A percentile compares a stretch with the other conserved stretches of the same genome.
phyloP scores from a whole-genome alignment of 2,113 vertebrate species.

The Mustelus asterias region DNA sequence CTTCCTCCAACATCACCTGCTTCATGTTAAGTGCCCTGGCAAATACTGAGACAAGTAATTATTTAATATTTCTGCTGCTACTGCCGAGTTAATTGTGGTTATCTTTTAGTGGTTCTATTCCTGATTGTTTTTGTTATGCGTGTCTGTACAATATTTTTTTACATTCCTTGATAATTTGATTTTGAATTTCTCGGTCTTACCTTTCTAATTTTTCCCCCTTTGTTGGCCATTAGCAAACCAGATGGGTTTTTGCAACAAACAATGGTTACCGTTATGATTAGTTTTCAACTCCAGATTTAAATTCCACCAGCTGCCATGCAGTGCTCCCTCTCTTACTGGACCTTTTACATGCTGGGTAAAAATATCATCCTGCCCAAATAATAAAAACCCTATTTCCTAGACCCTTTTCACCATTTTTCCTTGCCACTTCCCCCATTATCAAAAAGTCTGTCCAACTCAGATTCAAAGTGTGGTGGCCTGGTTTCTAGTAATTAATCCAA shows the following conservation, averaged over 20 bases:
- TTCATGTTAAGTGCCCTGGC: background rate
- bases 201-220: background rate
- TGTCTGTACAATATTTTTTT: background rate
- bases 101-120: no score
- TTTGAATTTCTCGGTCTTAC: background rate
- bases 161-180: background rate
- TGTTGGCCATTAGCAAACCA: no score
- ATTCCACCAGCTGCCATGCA: background rate
- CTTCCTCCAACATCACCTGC: background rate
- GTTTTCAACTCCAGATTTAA: no score
- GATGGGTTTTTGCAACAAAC: no score
- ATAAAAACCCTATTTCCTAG: background rate
- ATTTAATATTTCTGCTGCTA: background rate
- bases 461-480: background rate
- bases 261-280: no score
- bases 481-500: background rate
- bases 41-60: background rate
- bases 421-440: background rate
- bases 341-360: background rate
- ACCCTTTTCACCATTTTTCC: background rate
- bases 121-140: no score
- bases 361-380: background rate
- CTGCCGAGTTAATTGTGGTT: background rate
- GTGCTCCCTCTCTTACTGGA: background rate
- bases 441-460: background rate